Conservation (phyloP, 2,797 vertebrate genomes). For the Scleropages formosus region DNA sequence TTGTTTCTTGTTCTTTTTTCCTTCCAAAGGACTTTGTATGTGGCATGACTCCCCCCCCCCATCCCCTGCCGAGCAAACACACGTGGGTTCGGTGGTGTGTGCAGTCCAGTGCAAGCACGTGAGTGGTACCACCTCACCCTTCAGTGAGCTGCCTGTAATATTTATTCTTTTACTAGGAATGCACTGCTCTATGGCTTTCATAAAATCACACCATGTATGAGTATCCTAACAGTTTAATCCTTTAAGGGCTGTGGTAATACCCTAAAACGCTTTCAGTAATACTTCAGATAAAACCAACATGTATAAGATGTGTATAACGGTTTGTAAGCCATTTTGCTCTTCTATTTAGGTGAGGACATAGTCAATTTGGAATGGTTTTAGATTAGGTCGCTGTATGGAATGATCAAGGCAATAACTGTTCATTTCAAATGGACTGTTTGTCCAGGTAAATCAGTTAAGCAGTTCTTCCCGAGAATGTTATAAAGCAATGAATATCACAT, state of each 20-base stretch:
- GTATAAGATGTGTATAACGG: neutral
- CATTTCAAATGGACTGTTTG: neutral
- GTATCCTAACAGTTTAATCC: neutral
- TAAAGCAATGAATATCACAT: neutral
- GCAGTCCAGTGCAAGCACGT: neutral
- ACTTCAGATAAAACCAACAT: neutral
- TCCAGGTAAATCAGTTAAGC: constrained; percentile 14
- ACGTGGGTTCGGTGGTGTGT: too few species aligned
- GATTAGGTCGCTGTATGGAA: neutral
- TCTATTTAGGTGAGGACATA: neutral
- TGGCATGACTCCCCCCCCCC: neutral
- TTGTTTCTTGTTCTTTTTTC: neutral
- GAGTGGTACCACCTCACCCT: neutral
- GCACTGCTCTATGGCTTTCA: neutral
- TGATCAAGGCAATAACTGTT: constrained; percentile 21
- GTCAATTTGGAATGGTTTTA: neutral
- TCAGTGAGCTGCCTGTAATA: neutral
- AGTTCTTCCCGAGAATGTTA: neutral
- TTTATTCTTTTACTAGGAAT: neutral
- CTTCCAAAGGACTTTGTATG: neutral
- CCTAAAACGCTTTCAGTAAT: neutral
- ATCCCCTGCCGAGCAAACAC: neutral
- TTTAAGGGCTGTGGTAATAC: neutral
- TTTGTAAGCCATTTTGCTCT: neutral
- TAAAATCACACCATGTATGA: neutral